Conservation (phyloP, 2,113 vertebrate species). For the Ochotona princeps region DNA sequence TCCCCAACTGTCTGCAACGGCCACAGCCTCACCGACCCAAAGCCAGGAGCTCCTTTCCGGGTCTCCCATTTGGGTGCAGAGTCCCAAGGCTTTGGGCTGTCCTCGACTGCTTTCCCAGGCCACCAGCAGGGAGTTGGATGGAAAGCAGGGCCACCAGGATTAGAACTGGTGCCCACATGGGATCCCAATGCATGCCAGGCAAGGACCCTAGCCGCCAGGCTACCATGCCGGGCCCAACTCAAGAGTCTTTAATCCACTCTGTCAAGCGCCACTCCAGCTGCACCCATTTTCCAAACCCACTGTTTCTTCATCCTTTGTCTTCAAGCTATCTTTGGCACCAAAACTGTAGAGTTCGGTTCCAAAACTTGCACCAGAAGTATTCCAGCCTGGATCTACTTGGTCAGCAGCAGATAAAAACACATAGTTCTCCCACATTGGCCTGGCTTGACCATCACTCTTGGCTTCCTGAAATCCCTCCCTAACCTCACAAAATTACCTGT, state of each 20-base stretch:
- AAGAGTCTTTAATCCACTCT: neutral
- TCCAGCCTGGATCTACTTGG: neutral
- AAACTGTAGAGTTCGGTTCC: neutral
- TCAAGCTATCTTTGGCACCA: neutral
- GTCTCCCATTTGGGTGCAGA: no score
- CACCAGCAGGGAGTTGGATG: no score
- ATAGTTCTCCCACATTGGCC: neutral
- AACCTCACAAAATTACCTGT: conserved; percentile 45
- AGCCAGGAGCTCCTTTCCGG: no score
- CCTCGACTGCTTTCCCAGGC: no score
- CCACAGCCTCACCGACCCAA: no score
- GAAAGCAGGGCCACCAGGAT: no score
- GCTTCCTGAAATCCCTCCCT: neutral
- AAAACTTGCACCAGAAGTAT: neutral
- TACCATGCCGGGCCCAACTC: no score
- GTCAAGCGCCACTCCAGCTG: neutral
- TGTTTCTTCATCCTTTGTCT: neutral
- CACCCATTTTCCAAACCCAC: neutral
- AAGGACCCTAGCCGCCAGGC: no score
- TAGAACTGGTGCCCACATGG: no score
- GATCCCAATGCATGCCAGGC: no score
- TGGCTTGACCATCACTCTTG: neutral
- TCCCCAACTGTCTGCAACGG: no score
- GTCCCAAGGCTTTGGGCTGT: no score
- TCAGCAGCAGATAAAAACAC: neutral